Evolutionary conservation across 2,113 vertebrate species (phyloP), one percentile per base, ranked within the genome.

Genomic region (Lipotes vexillifer): DNA sequence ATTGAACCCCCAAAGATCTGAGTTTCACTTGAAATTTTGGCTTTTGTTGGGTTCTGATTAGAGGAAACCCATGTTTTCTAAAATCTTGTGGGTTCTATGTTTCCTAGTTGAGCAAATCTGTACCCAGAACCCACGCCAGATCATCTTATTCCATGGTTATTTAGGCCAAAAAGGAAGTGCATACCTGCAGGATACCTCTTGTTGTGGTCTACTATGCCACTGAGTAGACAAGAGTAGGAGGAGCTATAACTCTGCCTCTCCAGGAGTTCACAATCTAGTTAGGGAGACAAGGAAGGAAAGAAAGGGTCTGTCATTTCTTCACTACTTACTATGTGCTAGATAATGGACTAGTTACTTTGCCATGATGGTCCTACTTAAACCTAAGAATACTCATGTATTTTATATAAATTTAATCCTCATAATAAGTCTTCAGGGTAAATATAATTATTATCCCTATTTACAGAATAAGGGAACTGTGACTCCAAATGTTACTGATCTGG

Each of bases 21-120:
- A 92, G 20, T 92, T 93, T 92, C 49, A 38, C 90, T 93, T 94
- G 38, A 92, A 97, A 46, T 63, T 75, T 86, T 95, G 59, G 88
- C 61, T 89, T 95, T 92, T 46, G 20, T 41, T 78, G 55, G 46
- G 38, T 52, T 94, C 68, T 95, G 59, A 95, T 65, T 63, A 88
- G 61, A 52, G 49, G 23, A 94, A 66, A 88, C 11, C 27, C 20
- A 36, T 44, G 20, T 59, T 93, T 29, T 71, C 57, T 52, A 88
- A 81, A 87, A 55, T 25, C 25, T 46, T 33, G 15, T 55, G 38
- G 31, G 21, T 27, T 75, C 89, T 46, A 1, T 90, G 44, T 90
- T 74, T 65, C 27, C 27, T 11, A 38, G 55, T 29, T 83, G 18
- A 87, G 66, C 52, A 74, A 68, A 72, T 31, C 27, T 84, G 6